A percentile compares a stretch with the other conserved stretches of the same genome.
Evolutionary conservation across 1,140 invertebrate genomes (phyloP).

Genomic region (Glossosoma conforme): DNA sequence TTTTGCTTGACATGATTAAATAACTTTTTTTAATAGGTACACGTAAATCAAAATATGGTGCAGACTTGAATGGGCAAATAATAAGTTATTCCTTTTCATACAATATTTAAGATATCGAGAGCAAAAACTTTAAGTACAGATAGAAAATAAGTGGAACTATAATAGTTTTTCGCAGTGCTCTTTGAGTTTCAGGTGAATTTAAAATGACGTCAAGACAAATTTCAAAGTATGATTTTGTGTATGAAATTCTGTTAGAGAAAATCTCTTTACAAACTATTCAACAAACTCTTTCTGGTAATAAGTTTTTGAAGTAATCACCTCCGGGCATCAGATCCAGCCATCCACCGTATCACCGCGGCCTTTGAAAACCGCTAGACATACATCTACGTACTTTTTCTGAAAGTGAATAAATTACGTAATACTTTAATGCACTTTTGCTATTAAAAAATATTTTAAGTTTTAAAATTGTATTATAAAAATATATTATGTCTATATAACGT

Average conservation of each 20-base stretch:
- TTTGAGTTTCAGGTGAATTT: too few relatives aligned
- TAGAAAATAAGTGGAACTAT: too few relatives aligned
- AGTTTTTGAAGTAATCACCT: constrained; percentile 28
- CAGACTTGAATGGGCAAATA: too few relatives aligned
- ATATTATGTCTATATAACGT: too few relatives aligned
- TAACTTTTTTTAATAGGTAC: too few relatives aligned
- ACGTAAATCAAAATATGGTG: too few relatives aligned
- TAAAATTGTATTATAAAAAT: too few relatives aligned
- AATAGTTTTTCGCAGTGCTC: too few relatives aligned
- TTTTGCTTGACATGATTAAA: too few relatives aligned
- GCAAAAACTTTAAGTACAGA: too few relatives aligned
- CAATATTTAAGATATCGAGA: too few relatives aligned
- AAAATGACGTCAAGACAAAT: neutral
- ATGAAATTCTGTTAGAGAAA: constrained; percentile 19
- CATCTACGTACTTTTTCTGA: constrained; percentile 15
- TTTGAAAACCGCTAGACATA: constrained; percentile 1
- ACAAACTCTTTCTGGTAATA: constrained; percentile 28
- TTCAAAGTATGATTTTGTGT: neutral
- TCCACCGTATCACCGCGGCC: neutral
- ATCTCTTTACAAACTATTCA: constrained; percentile 20
- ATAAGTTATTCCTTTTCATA: too few relatives aligned
- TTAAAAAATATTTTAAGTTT: neutral
- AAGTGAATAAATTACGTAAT: neutral
- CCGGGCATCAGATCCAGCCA: constrained; percentile 4
- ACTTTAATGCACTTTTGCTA: neutral